Evolutionary conservation across 2,888 invertebrate species (phyloP).

Genomic region (Chloromyia formosa): DNA sequence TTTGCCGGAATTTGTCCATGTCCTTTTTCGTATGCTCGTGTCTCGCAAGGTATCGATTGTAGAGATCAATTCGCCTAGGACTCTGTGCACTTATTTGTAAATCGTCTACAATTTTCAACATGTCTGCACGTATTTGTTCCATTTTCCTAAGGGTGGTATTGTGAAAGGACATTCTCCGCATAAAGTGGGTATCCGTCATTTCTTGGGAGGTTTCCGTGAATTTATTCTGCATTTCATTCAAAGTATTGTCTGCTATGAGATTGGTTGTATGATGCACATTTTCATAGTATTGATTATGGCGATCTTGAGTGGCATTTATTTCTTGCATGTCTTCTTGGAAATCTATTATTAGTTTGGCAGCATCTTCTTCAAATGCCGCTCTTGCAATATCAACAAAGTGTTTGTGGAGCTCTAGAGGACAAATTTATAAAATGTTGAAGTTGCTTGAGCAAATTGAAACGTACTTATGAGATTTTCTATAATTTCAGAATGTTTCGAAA

Average conservation of each 20-base stretch:
- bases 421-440: neutral
- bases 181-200: constrained; percentile 55
- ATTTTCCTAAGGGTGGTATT: constrained; percentile 56
- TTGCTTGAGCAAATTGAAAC: neutral
- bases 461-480: constrained; percentile 57
- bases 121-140: constrained; percentile 51
- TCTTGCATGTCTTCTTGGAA: constrained; percentile 54
- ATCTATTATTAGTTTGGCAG: constrained; percentile 55
- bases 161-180: constrained; percentile 55
- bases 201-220: constrained; percentile 56
- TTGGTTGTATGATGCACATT: constrained; percentile 57
- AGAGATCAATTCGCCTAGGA: constrained; percentile 19
- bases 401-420: constrained; percentile 8
- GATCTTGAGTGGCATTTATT: constrained; percentile 51
- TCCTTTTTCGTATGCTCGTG: constrained; percentile 12
- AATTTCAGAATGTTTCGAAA: constrained; percentile 54
- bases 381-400: constrained; percentile 52
- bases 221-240: constrained; percentile 54
- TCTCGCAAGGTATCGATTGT: constrained; percentile 4
- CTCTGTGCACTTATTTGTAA: constrained; percentile 31
- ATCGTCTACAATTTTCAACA: constrained; percentile 15
- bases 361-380: constrained; percentile 55
- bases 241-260: constrained; percentile 52
- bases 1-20: neutral
- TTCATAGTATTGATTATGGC: constrained; percentile 54